Percentiles rank a stretch among this genome's conserved stretches.
phyloP scores from a whole-genome alignment of 2,797 vertebrate species.

The Diglossa cyanea region DNA sequence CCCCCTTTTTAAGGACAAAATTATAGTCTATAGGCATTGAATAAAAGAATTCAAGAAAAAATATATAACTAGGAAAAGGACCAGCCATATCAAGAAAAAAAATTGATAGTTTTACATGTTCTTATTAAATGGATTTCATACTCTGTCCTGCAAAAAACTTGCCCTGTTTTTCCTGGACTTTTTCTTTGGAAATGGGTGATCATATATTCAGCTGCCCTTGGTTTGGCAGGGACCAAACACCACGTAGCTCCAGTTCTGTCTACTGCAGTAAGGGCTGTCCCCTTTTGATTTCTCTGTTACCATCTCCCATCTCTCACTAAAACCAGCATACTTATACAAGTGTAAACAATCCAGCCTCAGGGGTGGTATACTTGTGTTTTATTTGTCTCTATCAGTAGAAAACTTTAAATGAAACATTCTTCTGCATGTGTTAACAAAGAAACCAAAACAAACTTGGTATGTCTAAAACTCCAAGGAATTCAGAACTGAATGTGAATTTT shows the following conservation, averaged over 20 bases:
- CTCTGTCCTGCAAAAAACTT: background rate
- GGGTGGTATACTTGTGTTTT: background rate
- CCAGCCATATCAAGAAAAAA: background rate
- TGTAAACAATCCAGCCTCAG: background rate
- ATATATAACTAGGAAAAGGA: background rate
- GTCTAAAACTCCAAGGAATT: background rate
- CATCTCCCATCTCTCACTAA: background rate
- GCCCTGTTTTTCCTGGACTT: background rate
- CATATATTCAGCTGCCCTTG: background rate
- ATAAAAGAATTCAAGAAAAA: background rate
- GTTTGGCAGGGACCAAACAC: background rate
- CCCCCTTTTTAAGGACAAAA: background rate
- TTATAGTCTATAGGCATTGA: background rate
- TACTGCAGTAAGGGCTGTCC: background rate
- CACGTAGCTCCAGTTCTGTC: background rate
- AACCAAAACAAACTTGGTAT: background rate
- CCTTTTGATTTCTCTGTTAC: background rate
- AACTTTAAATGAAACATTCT: background rate
- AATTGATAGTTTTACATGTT: background rate
- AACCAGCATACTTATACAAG: background rate
- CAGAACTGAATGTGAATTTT: background rate
- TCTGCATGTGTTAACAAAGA: background rate
- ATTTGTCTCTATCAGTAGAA: background rate
- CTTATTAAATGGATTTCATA: background rate
- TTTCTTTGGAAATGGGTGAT: background rate